These are phyloP conservation scores for Oncorhynchus masou DNA, from an alignment of 2,113 vertebrate species.

Conservation along the genomic window DNA sequence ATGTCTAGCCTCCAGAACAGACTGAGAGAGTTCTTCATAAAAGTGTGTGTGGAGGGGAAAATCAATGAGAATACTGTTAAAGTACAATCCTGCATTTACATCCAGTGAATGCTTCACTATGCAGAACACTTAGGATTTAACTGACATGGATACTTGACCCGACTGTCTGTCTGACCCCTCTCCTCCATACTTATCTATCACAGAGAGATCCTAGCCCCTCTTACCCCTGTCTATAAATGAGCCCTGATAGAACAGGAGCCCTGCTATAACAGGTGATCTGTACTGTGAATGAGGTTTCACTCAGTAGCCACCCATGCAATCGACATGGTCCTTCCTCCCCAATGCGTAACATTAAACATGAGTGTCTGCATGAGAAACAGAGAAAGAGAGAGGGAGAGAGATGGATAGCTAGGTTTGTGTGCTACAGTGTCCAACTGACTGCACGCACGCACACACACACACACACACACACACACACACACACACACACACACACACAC, in stretches of 20 bases:
- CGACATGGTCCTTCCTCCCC: slow-evolving; percentile 29
- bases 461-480: too few relatives aligned
- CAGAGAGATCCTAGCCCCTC: slow-evolving; percentile 45
- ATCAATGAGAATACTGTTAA: slow-evolving; percentile 39
- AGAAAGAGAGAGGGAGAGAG: neutral
- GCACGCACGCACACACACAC: neutral
- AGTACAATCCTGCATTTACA: slow-evolving; percentile 53
- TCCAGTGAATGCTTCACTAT: slow-evolving; percentile 51
- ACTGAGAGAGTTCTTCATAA: slow-evolving; percentile 51
- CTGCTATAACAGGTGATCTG: slow-evolving; percentile 39
- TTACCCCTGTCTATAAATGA: slow-evolving; percentile 41
- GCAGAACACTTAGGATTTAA: slow-evolving; percentile 35
- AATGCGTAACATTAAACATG: slow-evolving; percentile 33
- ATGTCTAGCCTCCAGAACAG: slow-evolving; percentile 35
- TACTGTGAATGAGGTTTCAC: slow-evolving; percentile 22
- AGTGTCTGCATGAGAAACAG: neutral
- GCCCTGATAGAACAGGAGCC: slow-evolving; percentile 41
- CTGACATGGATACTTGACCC: slow-evolving; percentile 35
- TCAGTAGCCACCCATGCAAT: slow-evolving; percentile 49
- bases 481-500: slow-evolving; percentile 9
- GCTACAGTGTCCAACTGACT: neutral
- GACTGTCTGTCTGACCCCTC: slow-evolving; percentile 44
- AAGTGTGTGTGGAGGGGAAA: slow-evolving; percentile 7
- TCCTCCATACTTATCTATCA: slow-evolving; percentile 42
- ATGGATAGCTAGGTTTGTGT: neutral